A percentile compares a stretch with the other conserved stretches of the same genome.
These are phyloP conservation scores for Cephus cinctus DNA, from an alignment of 1,140 invertebrate genomes.

Conservation along the genomic window DNA sequence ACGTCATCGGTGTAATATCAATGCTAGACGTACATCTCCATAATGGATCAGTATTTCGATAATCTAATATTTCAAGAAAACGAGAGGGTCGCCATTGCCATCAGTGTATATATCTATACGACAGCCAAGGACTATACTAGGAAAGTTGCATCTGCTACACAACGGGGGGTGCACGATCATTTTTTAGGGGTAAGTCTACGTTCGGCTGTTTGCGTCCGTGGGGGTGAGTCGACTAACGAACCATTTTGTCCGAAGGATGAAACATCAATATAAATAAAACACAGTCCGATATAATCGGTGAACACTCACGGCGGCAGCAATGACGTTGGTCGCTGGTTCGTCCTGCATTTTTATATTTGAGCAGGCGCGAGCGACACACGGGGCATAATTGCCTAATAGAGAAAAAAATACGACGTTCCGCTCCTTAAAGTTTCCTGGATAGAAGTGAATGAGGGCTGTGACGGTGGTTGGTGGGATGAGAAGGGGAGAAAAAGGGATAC, in stretches of 20 bases:
- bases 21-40: neutral
- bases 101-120: too few relatives aligned
- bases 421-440: slow-evolving; percentile 3
- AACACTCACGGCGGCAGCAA: too few relatives aligned
- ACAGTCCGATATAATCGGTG: too few relatives aligned
- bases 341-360: too few relatives aligned
- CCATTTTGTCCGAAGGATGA: neutral
- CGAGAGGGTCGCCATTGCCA: neutral
- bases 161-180: slow-evolving; percentile 30
- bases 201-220: neutral
- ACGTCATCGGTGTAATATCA: too few relatives aligned
- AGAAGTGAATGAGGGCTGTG: neutral
- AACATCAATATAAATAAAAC: too few relatives aligned
- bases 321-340: too few relatives aligned
- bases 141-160: slow-evolving; percentile 36
- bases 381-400: neutral
- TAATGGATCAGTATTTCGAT: neutral
- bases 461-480: neutral
- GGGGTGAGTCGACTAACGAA: neutral
- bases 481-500: neutral
- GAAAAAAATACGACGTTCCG: slow-evolving; percentile 3
- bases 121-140: slow-evolving; percentile 6
- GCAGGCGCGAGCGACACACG: slow-evolving; percentile 1
- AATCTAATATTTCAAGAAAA: slow-evolving; percentile 11
- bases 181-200: slow-evolving; percentile 31